Evolutionary conservation across 2,113 vertebrate species (phyloP).

Genomic region (Natator depressus): DNA sequence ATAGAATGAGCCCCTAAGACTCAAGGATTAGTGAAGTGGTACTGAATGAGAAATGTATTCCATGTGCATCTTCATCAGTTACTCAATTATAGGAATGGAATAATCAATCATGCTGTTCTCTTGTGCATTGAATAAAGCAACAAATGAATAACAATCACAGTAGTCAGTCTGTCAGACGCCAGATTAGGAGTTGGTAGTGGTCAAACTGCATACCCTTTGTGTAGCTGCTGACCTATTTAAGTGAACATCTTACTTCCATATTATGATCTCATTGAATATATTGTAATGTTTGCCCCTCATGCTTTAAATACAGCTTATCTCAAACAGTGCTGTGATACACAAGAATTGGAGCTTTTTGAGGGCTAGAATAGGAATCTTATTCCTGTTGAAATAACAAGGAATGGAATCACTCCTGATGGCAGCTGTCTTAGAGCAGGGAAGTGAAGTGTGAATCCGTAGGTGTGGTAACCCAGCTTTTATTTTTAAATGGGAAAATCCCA

Average conservation of each 20-base stretch:
- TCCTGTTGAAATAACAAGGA: background rate
- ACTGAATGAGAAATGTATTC: background rate
- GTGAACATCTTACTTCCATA: background rate
- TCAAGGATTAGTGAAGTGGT: background rate
- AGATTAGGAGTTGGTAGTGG: background rate
- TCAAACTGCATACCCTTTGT: background rate
- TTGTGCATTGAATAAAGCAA: slow-evolving; percentile 2
- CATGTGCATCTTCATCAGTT: slow-evolving; percentile 20
- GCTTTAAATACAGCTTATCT: slow-evolving; percentile 35
- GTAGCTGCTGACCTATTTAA: slow-evolving; percentile 13
- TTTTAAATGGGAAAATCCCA: background rate
- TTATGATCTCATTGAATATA: background rate
- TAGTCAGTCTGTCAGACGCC: slow-evolving; percentile 51
- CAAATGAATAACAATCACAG: slow-evolving; percentile 29
- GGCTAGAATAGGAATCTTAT: background rate
- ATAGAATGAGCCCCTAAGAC: background rate
- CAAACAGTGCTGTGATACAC: background rate
- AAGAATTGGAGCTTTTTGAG: background rate
- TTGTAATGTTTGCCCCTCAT: background rate
- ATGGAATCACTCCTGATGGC: background rate
- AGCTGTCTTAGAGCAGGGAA: background rate
- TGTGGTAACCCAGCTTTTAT: background rate
- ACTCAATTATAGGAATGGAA: slow-evolving; percentile 20
- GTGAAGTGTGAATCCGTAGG: background rate
- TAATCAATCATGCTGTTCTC: slow-evolving; percentile 25